Conservation (phyloP, 2,888 invertebrate genomes). For the Beris morrisii region DNA sequence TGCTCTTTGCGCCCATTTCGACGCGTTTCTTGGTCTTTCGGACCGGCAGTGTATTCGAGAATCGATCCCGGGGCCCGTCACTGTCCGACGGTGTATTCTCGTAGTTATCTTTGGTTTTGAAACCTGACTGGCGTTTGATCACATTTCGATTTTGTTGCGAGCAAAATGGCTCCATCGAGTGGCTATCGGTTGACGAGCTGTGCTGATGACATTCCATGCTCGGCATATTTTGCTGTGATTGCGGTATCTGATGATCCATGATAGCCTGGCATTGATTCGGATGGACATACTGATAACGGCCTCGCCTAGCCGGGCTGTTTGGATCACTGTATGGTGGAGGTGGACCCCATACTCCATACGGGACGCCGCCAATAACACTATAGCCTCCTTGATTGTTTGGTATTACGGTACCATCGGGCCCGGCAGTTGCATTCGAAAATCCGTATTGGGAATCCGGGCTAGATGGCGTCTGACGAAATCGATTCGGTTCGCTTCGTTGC, state of each 20-base stretch:
- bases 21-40: conserved; percentile 62
- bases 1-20: conserved; percentile 57
- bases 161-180: conserved; percentile 44
- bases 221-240: conserved; percentile 40
- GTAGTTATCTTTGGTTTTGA: conserved; percentile 58
- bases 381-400: conserved; percentile 56
- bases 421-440: conserved; percentile 59
- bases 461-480: conserved; percentile 65
- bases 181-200: conserved; percentile 43
- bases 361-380: conserved; percentile 62
- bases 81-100: conserved; percentile 61
- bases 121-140: conserved; percentile 51
- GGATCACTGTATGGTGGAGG: conserved; percentile 87
- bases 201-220: conserved; percentile 43
- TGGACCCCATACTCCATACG: conserved; percentile 78
- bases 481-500: conserved; percentile 62
- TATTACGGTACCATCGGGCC: conserved; percentile 42
- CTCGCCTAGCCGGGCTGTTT: conserved; percentile 67
- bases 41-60: conserved; percentile 61
- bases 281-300: conserved; percentile 51
- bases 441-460: conserved; percentile 85
- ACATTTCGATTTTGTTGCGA: conserved; percentile 43
- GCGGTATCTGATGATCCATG: conserved; percentile 42
- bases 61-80: conserved; percentile 54
- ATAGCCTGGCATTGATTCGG: conserved; percentile 44